A percentile compares a stretch with the other conserved stretches of the same genome.
phyloP scores from a whole-genome alignment of 2,888 invertebrate species.

The Gerris lacustris region DNA sequence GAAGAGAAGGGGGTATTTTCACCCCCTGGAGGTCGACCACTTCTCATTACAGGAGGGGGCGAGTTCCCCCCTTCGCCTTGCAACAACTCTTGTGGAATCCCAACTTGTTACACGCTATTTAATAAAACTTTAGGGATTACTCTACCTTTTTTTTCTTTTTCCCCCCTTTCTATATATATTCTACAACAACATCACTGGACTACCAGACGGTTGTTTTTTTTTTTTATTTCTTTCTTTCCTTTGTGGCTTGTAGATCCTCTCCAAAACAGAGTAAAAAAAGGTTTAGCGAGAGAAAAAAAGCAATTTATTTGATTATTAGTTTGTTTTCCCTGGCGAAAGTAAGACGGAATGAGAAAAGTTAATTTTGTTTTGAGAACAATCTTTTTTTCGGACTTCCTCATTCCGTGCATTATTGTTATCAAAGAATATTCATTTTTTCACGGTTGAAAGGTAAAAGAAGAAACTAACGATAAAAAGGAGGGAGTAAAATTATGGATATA shows the following conservation, averaged over 20 bases:
- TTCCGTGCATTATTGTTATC: not conserved
- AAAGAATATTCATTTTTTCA: not conserved
- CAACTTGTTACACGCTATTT: constrained; percentile 3
- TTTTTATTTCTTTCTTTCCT: not conserved
- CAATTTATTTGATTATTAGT: constrained; percentile 5
- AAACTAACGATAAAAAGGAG: too few species aligned
- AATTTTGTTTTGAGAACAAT: not conserved
- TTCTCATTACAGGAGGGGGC: not conserved
- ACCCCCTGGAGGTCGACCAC: not conserved
- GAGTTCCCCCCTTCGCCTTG: too few species aligned
- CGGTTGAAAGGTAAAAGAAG: too few species aligned
- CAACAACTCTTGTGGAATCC: not conserved
- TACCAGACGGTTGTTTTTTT: not conserved
- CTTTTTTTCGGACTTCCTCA: not conserved
- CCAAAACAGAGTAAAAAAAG: constrained; percentile 1
- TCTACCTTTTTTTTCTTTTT: not conserved
- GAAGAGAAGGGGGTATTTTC: not conserved
- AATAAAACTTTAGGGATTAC: constrained; percentile 1
- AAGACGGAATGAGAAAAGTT: not conserved
- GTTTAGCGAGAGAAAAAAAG: not conserved
- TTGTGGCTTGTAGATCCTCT: not conserved
- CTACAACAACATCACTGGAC: not conserved
- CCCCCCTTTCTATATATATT: too few species aligned
- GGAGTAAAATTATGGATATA: too few species aligned
- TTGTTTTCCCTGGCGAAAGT: not conserved